Base-by-base conservation (phyloP, 1,140 invertebrate genomes). In the Aradophagus sp. region DNA sequence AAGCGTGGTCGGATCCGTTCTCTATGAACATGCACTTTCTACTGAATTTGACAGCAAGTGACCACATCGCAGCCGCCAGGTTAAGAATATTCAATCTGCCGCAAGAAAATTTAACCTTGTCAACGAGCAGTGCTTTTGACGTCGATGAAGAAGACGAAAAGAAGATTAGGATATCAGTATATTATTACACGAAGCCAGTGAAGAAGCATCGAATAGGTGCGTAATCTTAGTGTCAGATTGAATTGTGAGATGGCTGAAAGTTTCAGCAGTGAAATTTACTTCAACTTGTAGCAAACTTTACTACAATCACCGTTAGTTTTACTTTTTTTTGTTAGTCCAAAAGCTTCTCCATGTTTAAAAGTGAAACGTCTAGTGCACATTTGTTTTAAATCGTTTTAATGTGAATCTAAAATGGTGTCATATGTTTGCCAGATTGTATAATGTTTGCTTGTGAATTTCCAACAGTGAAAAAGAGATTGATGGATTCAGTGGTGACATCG, bases 81-180 rank as follows among this genome's bases (percentile, higher is more conserved):
- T 75, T 90, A 17, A 74, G 88, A 65, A 80, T 90, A 16, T 89
- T 85, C 59, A 87, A 87, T 53, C 65, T 89, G 10, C 84, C 87
- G 2, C 82, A 86, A 61, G 80, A 86, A 27, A 84, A 79, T 44
- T 32, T 74, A 2, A 80, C 81, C 0, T 53, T 59, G 32, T 52
- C 65, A 10, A 73, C 52, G 2, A 74, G 66, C 29, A 38, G 58
- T 3, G 67, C 50, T 13, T 78, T 78, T 31, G 80, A 80, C 13
- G 67, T 61, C 29, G 81, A 80, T 17, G 74, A 75, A 4, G 79
- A 79, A 10, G 87, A 89, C 12, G 89, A 90, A 13, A 88, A 87
- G 65, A 85, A 88, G 52, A 86, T 90, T 20, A 82, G 89, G 50
- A 87, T 91, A 59, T 89, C 89, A 0, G 85, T 90, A 7, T 90